Evolutionary conservation across 2,797 vertebrate species (phyloP).

Genomic region (Agapornis canus): DNA sequence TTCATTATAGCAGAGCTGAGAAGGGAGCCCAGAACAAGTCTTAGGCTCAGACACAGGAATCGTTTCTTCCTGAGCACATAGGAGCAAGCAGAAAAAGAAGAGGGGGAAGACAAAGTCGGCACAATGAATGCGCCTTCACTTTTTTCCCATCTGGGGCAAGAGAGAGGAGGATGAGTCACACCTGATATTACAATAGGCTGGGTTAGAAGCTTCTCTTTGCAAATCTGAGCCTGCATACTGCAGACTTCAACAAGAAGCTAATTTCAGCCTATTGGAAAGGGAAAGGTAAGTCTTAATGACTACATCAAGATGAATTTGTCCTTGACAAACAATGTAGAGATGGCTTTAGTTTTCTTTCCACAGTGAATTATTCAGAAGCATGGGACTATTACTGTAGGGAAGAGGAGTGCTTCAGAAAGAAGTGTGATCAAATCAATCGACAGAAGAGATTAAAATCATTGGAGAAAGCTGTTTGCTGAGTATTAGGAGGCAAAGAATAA

Average conservation of each 20-base stretch:
- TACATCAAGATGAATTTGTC: background rate
- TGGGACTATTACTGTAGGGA: background rate
- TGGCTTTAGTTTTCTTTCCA: background rate
- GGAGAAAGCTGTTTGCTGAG: background rate
- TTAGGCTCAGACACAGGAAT: background rate
- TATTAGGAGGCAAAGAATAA: background rate
- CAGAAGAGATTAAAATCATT: background rate
- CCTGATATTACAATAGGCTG: background rate
- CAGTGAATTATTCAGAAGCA: constrained; percentile 7
- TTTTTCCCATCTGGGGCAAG: background rate
- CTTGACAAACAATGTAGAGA: background rate
- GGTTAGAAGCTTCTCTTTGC: background rate
- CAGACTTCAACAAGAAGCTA: background rate
- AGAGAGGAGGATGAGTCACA: constrained; percentile 18
- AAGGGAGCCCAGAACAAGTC: background rate
- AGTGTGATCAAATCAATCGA: background rate
- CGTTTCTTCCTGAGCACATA: background rate
- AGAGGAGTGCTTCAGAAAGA: background rate
- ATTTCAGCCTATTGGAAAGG: constrained; percentile 6
- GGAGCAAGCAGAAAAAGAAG: background rate
- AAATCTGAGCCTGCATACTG: background rate
- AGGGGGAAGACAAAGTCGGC: background rate
- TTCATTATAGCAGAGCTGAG: background rate
- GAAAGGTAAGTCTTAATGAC: background rate
- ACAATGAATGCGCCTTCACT: background rate